Base-by-base conservation (phyloP, 1,140 invertebrate species). In the Homalodisca vitripennis region DNA sequence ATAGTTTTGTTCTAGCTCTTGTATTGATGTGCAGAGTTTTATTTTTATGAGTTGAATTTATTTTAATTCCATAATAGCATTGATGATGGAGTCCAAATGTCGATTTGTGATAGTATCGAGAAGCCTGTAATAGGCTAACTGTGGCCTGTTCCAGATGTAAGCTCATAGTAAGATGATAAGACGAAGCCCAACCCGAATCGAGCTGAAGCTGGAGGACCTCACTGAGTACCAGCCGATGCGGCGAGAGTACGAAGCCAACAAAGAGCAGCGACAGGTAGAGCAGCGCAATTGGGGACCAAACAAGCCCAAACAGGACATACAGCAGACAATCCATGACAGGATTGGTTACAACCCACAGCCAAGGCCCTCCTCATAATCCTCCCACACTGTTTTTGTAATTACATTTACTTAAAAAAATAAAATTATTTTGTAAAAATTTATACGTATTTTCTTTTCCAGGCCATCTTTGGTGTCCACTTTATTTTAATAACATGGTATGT, bases 151-250 rank as follows among this genome's bases (percentile, higher is more conserved):
- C n/a, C n/a, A n/a, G n/a, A n/a, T n/a, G n/a, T n/a, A n/a, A n/a
- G n/a, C n/a, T n/a, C n/a, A n/a, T n/a, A n/a, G n/a, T n/a, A 53
- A 30, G 24, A 74, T 74, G 73, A 72, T 74, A 31, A 51, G 73
- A 34, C 47, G 73, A 65, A 74, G 62, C 32, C 73, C 71, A 20
- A 74, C 73, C 1, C 48, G 73, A 10, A 72, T 73, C 55, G 73
- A 74, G 31, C 66, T 74, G 10, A 72, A 70, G 24, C 68, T 74
- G 20, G 73, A 74, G 31, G 73, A 74, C 64, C 41, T 74, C 20
- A 41, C 30, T 29, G 73, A 74, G 46, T 74, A 69, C 41, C 67
- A 70, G 53, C 41, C 57, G 14, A 66, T 70, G 1, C 46, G 71
- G 46, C 27, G 67, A 22, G 55, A 68, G 29, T 66, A 53, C 57